phyloP scores from a whole-genome alignment of 2,888 invertebrate species.

The Agrotis ipsilon region DNA sequence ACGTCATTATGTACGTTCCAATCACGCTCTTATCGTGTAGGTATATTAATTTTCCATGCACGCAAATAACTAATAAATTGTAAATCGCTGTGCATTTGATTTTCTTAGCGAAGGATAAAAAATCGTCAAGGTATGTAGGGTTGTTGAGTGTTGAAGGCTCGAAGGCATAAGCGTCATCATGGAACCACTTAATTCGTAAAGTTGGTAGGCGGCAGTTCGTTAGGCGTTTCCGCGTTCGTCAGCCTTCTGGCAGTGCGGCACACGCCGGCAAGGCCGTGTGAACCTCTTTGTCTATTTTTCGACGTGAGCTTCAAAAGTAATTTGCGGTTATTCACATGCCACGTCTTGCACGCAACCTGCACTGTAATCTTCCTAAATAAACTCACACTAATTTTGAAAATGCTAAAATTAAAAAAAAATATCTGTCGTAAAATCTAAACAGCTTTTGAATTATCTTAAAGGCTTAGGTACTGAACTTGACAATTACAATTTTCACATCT shows the following conservation, averaged over 20 bases:
- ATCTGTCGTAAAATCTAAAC: neutral
- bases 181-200: slow-evolving; percentile 80
- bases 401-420: neutral
- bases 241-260: slow-evolving; percentile 81
- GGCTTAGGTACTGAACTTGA: too few relatives aligned
- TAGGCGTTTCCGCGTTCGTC: slow-evolving; percentile 84
- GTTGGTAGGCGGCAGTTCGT: slow-evolving; percentile 86
- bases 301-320: slow-evolving; percentile 66
- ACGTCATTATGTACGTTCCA: slow-evolving; percentile 58
- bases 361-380: slow-evolving; percentile 42
- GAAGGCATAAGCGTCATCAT: slow-evolving; percentile 66
- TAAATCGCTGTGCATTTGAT: slow-evolving; percentile 35
- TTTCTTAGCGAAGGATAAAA: slow-evolving; percentile 11
- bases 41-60: slow-evolving; percentile 54
- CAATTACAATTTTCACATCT: neutral
- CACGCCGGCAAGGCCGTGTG: slow-evolving; percentile 86
- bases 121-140: slow-evolving; percentile 58
- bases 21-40: slow-evolving; percentile 50
- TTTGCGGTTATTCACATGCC: slow-evolving; percentile 67
- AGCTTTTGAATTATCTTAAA: neutral
- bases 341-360: slow-evolving; percentile 46
- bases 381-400: slow-evolving; percentile 21
- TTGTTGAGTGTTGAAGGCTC: slow-evolving; percentile 46
- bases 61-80: slow-evolving; percentile 41
- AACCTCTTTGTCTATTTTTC: slow-evolving; percentile 88